Evolutionary conservation across 2,888 invertebrate genomes (phyloP).

Genomic region (Macaria notata): DNA sequence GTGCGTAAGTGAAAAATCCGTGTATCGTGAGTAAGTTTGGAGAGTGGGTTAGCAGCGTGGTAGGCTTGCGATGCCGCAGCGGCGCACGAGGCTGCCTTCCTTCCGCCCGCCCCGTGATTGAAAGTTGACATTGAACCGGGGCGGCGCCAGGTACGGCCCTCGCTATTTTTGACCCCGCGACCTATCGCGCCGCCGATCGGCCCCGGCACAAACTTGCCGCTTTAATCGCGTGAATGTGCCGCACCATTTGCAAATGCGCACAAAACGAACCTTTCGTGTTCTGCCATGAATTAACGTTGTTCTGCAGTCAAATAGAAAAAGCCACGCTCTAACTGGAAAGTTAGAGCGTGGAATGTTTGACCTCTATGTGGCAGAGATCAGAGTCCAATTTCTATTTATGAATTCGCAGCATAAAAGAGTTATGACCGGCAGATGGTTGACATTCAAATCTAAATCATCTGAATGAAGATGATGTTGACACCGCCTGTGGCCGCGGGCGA

Average conservation of each 20-base stretch:
- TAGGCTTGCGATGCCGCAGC: slow-evolving; percentile 48
- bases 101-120: slow-evolving; percentile 74
- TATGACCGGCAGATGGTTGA: slow-evolving; percentile 33
- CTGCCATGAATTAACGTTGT: slow-evolving; percentile 56
- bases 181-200: slow-evolving; percentile 78
- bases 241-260: slow-evolving; percentile 68
- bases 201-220: slow-evolving; percentile 72
- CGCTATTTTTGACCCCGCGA: slow-evolving; percentile 77
- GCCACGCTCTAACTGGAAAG: slow-evolving; percentile 16
- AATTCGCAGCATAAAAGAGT: slow-evolving; percentile 16
- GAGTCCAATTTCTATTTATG: neutral
- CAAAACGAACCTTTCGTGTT: slow-evolving; percentile 59
- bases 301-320: slow-evolving; percentile 49
- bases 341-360: too few relatives aligned
- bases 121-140: slow-evolving; percentile 79
- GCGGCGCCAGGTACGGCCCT: slow-evolving; percentile 79
- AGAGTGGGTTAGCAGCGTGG: slow-evolving; percentile 17
- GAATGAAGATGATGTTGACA: slow-evolving; percentile 63
- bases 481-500: slow-evolving; percentile 60
- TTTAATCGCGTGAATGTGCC: slow-evolving; percentile 74
- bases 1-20: too few relatives aligned
- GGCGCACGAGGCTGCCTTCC: slow-evolving; percentile 69
- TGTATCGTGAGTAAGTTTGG: neutral
- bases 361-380: neutral
- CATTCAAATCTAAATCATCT: slow-evolving; percentile 50